phyloP scores from a whole-genome alignment of 2,113 vertebrate genomes.

The Corythaixoides concolor region DNA sequence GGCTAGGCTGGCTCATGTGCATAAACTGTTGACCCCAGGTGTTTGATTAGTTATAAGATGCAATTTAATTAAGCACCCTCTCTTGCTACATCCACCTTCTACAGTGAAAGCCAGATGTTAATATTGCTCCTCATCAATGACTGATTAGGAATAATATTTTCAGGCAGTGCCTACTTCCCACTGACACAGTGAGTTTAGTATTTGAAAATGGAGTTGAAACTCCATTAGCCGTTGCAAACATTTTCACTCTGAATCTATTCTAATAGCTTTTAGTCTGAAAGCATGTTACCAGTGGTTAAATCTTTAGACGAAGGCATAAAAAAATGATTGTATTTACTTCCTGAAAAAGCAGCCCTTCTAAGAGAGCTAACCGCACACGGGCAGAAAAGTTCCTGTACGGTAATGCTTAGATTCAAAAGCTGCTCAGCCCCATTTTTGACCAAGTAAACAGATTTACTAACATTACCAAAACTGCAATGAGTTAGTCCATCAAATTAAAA shows the following conservation, averaged over 20 bases:
- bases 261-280: not conserved
- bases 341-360: not conserved
- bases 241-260: not conserved
- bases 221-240: not conserved
- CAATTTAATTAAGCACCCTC: not conserved
- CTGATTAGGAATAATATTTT: not conserved
- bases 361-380: not conserved
- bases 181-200: not conserved
- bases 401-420: not conserved
- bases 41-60: not conserved
- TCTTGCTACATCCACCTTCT: not conserved
- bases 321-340: not conserved
- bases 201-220: not conserved
- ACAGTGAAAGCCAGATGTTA: not conserved
- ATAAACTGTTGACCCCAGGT: not conserved
- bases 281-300: not conserved
- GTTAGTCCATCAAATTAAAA: not conserved
- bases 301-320: not conserved
- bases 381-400: not conserved
- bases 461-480: not conserved
- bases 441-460: not conserved
- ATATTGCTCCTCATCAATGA: not conserved
- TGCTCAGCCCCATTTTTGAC: not conserved
- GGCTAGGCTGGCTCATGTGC: not conserved
- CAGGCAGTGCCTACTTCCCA: not conserved